These are phyloP conservation scores for Tetragonula clypearis DNA, from an alignment of 1,140 invertebrate species.

Conservation along the genomic window DNA sequence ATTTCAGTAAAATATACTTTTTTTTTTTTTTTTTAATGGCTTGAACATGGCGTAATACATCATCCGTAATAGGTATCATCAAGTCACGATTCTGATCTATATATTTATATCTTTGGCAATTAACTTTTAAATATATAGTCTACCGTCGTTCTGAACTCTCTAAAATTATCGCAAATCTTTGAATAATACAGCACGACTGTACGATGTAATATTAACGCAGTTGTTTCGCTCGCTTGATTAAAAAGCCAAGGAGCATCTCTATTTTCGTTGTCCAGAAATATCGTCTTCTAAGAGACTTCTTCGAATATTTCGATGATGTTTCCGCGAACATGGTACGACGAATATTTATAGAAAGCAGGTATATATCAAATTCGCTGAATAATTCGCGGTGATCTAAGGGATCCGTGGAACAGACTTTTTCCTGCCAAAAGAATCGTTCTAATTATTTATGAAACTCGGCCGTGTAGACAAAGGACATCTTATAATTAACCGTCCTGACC, in stretches of 20 bases:
- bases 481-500: constrained; percentile 37
- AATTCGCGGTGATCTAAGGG: constrained; percentile 25
- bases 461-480: not conserved
- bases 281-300: not conserved
- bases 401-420: not conserved
- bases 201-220: not conserved
- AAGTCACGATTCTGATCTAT: no score
- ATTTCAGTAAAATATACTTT: no score
- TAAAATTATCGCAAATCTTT: not conserved
- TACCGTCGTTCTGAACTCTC: not conserved
- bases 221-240: not conserved
- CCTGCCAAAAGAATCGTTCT: constrained; percentile 18
- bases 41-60: no score
- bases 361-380: constrained; percentile 23
- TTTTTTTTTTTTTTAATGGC: no score
- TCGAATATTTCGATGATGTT: not conserved
- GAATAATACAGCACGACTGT: not conserved
- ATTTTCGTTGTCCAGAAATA: not conserved
- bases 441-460: constrained; percentile 42
- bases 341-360: constrained; percentile 28
- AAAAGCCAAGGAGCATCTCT: not conserved
- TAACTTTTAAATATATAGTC: no score
- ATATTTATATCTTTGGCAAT: no score
- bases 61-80: no score
- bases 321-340: not conserved